These are phyloP conservation scores for Caerostris extrusa DNA, from an alignment of 1,140 invertebrate genomes.

Conservation along the genomic window DNA sequence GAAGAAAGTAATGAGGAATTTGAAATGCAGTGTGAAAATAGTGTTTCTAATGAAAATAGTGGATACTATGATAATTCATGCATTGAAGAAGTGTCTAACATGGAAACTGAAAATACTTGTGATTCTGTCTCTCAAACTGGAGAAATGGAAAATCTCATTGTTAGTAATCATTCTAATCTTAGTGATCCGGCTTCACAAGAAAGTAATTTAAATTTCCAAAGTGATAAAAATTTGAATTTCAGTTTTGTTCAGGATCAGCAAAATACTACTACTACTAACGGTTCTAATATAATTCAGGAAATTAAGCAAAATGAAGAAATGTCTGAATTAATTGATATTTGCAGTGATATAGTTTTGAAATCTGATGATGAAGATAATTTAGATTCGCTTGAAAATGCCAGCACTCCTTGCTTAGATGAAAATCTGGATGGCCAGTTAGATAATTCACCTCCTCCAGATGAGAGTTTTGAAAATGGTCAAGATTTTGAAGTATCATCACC, in stretches of 20 bases:
- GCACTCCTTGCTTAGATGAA: constrained; percentile 74
- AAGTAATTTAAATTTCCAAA: constrained; percentile 81
- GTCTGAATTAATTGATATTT: constrained; percentile 28
- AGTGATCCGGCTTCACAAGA: constrained; percentile 35
- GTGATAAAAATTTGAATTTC: constrained; percentile 79
- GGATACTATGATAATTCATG: constrained; percentile 71
- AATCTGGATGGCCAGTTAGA: constrained; percentile 61
- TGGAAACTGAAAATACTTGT: constrained; percentile 78
- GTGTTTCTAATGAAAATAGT: constrained; percentile 73
- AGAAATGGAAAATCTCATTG: constrained; percentile 11
- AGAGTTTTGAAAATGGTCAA: constrained; percentile 85
- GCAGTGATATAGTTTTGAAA: constrained; percentile 63
- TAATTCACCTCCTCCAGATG: constrained; percentile 67
- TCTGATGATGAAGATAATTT: constrained; percentile 71
- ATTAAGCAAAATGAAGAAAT: neutral
- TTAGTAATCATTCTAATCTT: constrained; percentile 56
- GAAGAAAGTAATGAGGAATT: constrained; percentile 78
- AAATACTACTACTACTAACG: constrained; percentile 6
- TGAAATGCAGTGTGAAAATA: constrained; percentile 74
- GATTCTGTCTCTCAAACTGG: constrained; percentile 56
- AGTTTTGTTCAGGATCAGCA: constrained; percentile 23
- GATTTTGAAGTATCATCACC: constrained; percentile 71
- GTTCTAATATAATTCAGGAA: neutral
- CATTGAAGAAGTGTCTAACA: constrained; percentile 28
- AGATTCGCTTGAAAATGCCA: constrained; percentile 68